Base-by-base conservation (phyloP, 2,888 invertebrate genomes). In the Venusia cambrica region DNA sequence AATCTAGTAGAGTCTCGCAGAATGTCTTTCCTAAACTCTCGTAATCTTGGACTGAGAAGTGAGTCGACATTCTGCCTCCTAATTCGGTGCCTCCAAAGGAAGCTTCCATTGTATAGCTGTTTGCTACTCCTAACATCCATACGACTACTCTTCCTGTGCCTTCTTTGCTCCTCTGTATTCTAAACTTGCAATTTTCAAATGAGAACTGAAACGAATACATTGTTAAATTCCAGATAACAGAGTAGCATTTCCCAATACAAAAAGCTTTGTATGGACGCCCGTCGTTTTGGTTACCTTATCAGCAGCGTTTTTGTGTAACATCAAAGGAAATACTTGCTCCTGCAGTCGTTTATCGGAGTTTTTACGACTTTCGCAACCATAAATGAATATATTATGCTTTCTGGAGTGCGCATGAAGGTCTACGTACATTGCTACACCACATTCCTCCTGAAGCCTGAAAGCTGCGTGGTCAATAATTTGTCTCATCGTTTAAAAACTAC, bases 381-480 rank as follows among this genome's bases (percentile, higher is more conserved):
- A 99, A 64, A 98, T 93, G 76, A 99, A 99, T 62, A 97, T 93
- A 74, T 98, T 98, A 80, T 97, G 96, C 72, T 94, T 94, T 48
- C 97, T 89, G 10, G 98, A 98, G 85, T 99, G 98, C 15, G 97
- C 97, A 74, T 97, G 97, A 58, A 97, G 90, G 83, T 97, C 97
- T 72, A 97, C 94, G 73, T 95, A 97, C 90, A 97, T 92, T 26
- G 94, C 94, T 32, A 97, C 94, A 11, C 95, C 95, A 73, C 95
- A 94, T 85, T 96, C 96, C 74, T 96, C 96, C 78, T 95, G 91
- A 70, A 96, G 90, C 79, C 96, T 93, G 60, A 33, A 65, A 64
- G 9, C 29, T 18, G 38, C 40, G 24, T 17, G 19, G 32, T 48
- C 29, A 42, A 16, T 37, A 31, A 25, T 31, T 38, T 41, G 30